These are phyloP conservation scores for Drosophila ohnishii DNA, from an alignment of 1,140 invertebrate species.

Conservation along the genomic window DNA sequence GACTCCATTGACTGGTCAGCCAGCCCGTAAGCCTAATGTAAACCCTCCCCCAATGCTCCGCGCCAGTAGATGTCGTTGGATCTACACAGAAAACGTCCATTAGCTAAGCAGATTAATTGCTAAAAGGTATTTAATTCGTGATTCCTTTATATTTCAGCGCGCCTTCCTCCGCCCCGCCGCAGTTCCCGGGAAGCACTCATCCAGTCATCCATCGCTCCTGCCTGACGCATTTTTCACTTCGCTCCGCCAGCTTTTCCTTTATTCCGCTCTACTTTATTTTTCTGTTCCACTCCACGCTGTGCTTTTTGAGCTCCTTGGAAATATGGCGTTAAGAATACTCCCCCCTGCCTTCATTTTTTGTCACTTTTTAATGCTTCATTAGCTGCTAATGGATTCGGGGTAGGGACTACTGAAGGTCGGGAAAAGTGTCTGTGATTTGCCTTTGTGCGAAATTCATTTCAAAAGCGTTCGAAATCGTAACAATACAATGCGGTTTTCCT, in stretches of 20 bases:
- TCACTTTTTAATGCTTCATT: slow-evolving; percentile 79
- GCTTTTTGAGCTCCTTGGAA: slow-evolving; percentile 70
- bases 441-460: slow-evolving; percentile 6
- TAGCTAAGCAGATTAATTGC: slow-evolving; percentile 81
- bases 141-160: slow-evolving; percentile 73
- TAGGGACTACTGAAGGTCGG: slow-evolving; percentile 6
- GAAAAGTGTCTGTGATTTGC: slow-evolving; percentile 24
- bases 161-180: slow-evolving; percentile 15
- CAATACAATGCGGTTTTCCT: slow-evolving; percentile 9
- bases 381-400: slow-evolving; percentile 72
- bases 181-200: background rate
- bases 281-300: slow-evolving; percentile 28
- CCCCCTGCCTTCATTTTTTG: slow-evolving; percentile 44
- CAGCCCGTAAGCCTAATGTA: slow-evolving; percentile 72
- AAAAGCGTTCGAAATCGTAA: slow-evolving; percentile 6
- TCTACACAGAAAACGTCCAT: slow-evolving; percentile 78
- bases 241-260: slow-evolving; percentile 55
- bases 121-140: slow-evolving; percentile 81
- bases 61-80: slow-evolving; percentile 8
- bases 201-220: slow-evolving; percentile 24
- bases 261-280: slow-evolving; percentile 35
- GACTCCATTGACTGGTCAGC: slow-evolving; percentile 51
- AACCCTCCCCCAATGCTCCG: slow-evolving; percentile 8
- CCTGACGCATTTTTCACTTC: slow-evolving; percentile 52
- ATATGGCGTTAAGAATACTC: slow-evolving; percentile 71